Evolutionary conservation across 2,888 invertebrate species (phyloP).

Genomic region (Eilema depressum): DNA sequence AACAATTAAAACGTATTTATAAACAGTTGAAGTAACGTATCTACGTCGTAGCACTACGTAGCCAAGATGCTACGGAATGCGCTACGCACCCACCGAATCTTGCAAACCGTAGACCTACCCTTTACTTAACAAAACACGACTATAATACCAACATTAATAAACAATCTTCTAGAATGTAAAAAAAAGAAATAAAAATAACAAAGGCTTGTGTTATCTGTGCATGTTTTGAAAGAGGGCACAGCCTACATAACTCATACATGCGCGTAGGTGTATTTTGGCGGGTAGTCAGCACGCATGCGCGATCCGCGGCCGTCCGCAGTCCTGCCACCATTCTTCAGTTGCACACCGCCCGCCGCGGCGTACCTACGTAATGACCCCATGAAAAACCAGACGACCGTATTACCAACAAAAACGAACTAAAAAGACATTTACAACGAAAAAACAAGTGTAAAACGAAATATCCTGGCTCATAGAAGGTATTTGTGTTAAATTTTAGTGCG

Average conservation of each 20-base stretch:
- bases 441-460: constrained; percentile 58
- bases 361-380: constrained; percentile 58
- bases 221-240: constrained; percentile 72
- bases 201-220: constrained; percentile 60
- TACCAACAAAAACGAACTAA: constrained; percentile 71
- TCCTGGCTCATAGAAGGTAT: constrained; percentile 42
- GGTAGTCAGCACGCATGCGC: constrained; percentile 79
- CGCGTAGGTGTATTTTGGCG: constrained; percentile 86
- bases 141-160: neutral
- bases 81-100: neutral
- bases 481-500: constrained; percentile 47
- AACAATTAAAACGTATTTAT: neutral
- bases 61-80: constrained; percentile 11
- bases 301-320: constrained; percentile 80
- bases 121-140: neutral
- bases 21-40: neutral
- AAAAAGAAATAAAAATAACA: constrained; percentile 24
- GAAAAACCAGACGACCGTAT: constrained; percentile 64
- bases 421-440: constrained; percentile 56
- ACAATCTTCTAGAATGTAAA: neutral
- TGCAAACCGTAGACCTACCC: neutral
- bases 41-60: constrained; percentile 26
- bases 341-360: constrained; percentile 69
- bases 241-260: constrained; percentile 75
- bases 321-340: constrained; percentile 85